Base-by-base conservation (phyloP, 2,888 invertebrate species). In the Aleiodes testaceus region DNA sequence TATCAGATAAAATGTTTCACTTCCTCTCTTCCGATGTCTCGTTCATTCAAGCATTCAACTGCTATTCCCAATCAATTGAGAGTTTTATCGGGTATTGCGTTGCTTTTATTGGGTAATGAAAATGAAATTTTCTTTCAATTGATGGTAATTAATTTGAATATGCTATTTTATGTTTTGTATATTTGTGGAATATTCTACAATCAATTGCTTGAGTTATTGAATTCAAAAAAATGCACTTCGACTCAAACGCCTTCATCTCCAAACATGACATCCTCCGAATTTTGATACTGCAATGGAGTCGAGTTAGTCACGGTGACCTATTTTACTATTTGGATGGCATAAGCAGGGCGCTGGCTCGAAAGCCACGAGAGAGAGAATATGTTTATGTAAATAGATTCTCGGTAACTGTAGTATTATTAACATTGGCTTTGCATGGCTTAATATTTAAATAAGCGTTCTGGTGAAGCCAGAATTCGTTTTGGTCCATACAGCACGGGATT, bases 381-480 rank as follows among this genome's bases (percentile, higher is more conserved):
- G 68, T 72, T 72, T 77, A 78, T 79, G 79, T 72, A 76, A 77
- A 78, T 77, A 68, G 42, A 45, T 47, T 68, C 45, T 53, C 50
- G 18, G 68, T 75, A 77, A 75, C 75, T 67, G 77, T 74, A 77
- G 73, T 73, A 74, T 81, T 79, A 80, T 80, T 79, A 78, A 77
- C 77, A 77, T 77, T 75, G 72, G 76, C 76, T 76, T 79, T 75
- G 77, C 79, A 79, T 75, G 77, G 81, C 72, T 78, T 77, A 75
- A 79, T 80, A 81, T 81, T 80, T 78, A 80, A 79, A 81, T 80
- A 75, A 74, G 73, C 72, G 70, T 75, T 76, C 71, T 72, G 22
- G 73, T 53, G 26, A n/a, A 65, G 69, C 61, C 75, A 76, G 73
- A 74, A 78, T 78, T 79, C 76, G 75, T 70, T 76, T 74, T 59